Percentiles rank a stretch among this genome's conserved stretches.
Evolutionary conservation across 2,113 vertebrate genomes (phyloP).

Genomic region (Pardalotus punctatus): DNA sequence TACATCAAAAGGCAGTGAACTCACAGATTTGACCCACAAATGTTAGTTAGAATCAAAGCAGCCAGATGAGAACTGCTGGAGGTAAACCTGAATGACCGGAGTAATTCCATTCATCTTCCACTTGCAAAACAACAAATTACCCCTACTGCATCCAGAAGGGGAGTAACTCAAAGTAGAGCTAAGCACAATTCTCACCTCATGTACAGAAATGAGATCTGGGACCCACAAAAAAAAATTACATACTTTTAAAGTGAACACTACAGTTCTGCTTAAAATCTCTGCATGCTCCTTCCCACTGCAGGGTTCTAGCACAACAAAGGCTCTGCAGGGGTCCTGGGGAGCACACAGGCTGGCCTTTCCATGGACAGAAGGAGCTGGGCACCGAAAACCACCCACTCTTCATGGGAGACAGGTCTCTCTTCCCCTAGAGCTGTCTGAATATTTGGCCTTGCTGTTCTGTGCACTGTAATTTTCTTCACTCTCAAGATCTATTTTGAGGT

Average conservation of each 20-base stretch:
- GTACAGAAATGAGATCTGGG: neutral
- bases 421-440: neutral
- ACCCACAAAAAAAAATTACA: neutral
- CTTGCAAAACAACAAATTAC: neutral
- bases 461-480: neutral
- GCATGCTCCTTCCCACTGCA: neutral
- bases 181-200: neutral
- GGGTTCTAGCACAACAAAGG: neutral
- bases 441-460: neutral
- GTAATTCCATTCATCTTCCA: neutral
- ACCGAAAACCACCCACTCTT: neutral
- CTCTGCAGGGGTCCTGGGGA: neutral
- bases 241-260: neutral
- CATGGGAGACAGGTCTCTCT: neutral
- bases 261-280: neutral
- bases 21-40: neutral
- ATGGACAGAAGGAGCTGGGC: neutral
- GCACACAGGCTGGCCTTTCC: neutral
- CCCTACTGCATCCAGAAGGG: neutral
- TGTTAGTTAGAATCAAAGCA: neutral
- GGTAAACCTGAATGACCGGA: neutral
- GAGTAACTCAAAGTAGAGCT: neutral
- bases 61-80: neutral
- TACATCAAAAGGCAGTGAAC: neutral
- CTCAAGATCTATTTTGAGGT: neutral